Evolutionary conservation across 2,888 invertebrate species (phyloP).

Genomic region (Caenorhabditis plicata): DNA sequence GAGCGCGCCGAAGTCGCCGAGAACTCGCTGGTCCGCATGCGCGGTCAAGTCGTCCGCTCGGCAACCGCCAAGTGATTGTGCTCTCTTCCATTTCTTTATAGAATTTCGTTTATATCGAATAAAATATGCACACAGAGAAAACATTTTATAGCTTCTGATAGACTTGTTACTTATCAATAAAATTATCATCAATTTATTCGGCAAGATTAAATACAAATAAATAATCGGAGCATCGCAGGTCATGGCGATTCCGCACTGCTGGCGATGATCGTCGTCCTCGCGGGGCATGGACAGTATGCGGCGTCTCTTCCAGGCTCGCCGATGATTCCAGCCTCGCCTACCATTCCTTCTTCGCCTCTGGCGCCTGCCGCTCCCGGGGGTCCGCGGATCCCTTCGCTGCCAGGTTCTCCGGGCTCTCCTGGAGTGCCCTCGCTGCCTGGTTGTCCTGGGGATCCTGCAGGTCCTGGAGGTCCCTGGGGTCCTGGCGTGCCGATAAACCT

Average conservation of each 20-base stretch:
- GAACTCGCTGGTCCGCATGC: conserved; percentile 68
- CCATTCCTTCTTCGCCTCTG: too few species aligned
- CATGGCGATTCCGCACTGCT: conserved; percentile 2
- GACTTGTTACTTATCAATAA: neutral
- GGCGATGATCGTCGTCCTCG: neutral
- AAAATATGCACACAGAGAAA: conserved; percentile 8
- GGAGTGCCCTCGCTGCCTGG: too few species aligned
- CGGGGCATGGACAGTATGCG: too few species aligned
- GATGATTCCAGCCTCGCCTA: too few species aligned
- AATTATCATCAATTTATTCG: neutral
- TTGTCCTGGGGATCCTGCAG: too few species aligned
- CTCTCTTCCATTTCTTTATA: conserved; percentile 13
- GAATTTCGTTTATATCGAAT: conserved; percentile 6
- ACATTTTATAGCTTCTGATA: conserved; percentile 26
- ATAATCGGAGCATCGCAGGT: conserved; percentile 1
- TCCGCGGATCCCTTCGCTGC: too few species aligned
- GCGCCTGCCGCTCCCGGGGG: too few species aligned
- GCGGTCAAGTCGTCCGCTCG: conserved; percentile 48
- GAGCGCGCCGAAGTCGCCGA: conserved; percentile 69
- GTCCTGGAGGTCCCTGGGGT: too few species aligned
- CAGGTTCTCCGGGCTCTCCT: too few species aligned
- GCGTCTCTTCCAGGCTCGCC: too few species aligned
- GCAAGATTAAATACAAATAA: neutral
- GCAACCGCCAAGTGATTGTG: conserved; percentile 30
- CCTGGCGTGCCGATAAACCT: too few species aligned